Base-by-base conservation (phyloP, 2,797 vertebrate species). In the Lacerta bilineata region DNA sequence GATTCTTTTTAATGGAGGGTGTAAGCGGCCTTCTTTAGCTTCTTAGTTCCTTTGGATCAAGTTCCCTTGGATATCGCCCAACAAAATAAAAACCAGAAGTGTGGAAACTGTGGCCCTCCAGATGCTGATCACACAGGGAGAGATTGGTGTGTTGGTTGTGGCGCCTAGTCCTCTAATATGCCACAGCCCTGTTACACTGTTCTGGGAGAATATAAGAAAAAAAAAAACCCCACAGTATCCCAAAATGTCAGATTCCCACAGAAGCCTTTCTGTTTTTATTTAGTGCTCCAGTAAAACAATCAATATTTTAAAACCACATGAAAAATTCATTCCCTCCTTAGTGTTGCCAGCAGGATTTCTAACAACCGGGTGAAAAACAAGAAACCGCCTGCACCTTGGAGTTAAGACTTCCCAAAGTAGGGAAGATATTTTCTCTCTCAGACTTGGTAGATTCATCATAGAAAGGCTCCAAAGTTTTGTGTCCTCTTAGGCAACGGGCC, bases 291-390 rank as follows among this genome's bases (percentile, higher is more conserved):
- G 83, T 46, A 79, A 85, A 89, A 89, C 29, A 80, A 89, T 89
- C 83, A 89, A 89, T 89, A 85, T 89, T 89, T 89, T 80, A 89
- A 81, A 89, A 50, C 69, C 55, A 64, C 83, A 85, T 89, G 88
- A 89, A 89, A 85, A 85, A 89, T 89, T 85, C 78, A 89, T 89
- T 80, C 66, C 76, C n/a, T 81, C 43, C 69, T 81, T 39, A 66
- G 78, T 36, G 77, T 61, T 75, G 78, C n/a, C 7, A 85, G 88
- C 61, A 88, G 66, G 61, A 78, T 43, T 78, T 78, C 71, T 46
- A 39, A 68, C 84, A 81, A 76, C 43, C 15, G 43, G 68, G 68
- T 36, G 6, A 36, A 64, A 82, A 50, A 43, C 41, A 46, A 87
- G 33, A 25, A 69, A 69, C 20, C 1, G 36, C 55, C 68, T 5